phyloP scores from a whole-genome alignment of 2,797 vertebrate species.

The Cyclura pinguis region DNA sequence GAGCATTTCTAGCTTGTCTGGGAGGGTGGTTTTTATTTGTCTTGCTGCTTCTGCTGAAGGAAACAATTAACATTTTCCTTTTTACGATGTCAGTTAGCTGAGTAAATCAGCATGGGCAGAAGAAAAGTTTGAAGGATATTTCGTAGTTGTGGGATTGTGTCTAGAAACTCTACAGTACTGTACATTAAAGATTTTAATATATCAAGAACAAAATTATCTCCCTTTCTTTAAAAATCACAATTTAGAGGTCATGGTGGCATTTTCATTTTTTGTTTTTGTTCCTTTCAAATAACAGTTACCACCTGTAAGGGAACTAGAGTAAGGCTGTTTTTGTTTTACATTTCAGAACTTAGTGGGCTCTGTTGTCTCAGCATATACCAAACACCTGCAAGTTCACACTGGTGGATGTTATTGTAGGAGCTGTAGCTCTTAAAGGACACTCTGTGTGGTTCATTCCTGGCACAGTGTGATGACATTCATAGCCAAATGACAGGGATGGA shows the following conservation, averaged over 20 bases:
- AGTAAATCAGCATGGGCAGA: conserved; percentile 27
- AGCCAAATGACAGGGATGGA: background rate
- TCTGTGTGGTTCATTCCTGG: background rate
- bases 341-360: background rate
- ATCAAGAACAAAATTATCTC: background rate
- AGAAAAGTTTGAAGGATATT: conserved; percentile 45
- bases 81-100: conserved; percentile 8
- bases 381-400: no score
- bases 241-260: conserved; percentile 6
- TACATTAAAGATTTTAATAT: background rate
- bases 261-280: background rate
- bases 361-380: background rate
- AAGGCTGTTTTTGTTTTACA: background rate
- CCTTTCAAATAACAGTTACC: background rate
- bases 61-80: conserved; percentile 34
- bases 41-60: conserved; percentile 20
- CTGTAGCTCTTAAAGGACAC: background rate
- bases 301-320: background rate
- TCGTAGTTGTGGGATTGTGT: conserved; percentile 1
- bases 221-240: background rate
- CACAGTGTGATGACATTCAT: background rate
- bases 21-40: conserved; percentile 4
- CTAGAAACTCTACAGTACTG: background rate
- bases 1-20: background rate
- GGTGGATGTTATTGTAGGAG: background rate